These are phyloP conservation scores for Brachionus rubens DNA, from an alignment of 1,140 invertebrate species.

Conservation along the genomic window DNA sequence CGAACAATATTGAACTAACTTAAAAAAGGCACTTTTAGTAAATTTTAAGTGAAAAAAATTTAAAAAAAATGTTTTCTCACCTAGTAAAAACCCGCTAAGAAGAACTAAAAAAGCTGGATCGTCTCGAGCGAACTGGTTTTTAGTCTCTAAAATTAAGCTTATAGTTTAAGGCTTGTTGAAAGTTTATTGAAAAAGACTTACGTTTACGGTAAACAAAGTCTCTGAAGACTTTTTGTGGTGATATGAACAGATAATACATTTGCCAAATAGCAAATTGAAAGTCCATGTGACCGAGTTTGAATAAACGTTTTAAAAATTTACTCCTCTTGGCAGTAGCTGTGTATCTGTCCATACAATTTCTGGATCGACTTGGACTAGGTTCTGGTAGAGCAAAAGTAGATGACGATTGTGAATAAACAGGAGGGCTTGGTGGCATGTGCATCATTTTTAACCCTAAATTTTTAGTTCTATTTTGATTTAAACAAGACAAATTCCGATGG, in stretches of 20 bases:
- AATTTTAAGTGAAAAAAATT: background rate
- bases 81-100: slow-evolving; percentile 80
- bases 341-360: slow-evolving; percentile 40
- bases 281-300: slow-evolving; percentile 97
- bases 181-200: slow-evolving; percentile 63
- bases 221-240: slow-evolving; percentile 94
- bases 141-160: slow-evolving; percentile 74
- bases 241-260: slow-evolving; percentile 90
- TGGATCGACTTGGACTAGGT: background rate
- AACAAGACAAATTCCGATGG: background rate
- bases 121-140: slow-evolving; percentile 96
- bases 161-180: background rate
- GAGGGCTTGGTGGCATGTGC: slow-evolving; percentile 6
- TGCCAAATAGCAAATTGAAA: slow-evolving; percentile 99
- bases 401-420: background rate
- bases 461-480: background rate
- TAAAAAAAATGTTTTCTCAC: no score
- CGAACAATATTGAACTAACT: slow-evolving; percentile 86
- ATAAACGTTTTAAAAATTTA: slow-evolving; percentile 81
- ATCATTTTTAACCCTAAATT: slow-evolving; percentile 10
- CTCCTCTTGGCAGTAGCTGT: slow-evolving; percentile 80
- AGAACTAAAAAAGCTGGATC: slow-evolving; percentile 97
- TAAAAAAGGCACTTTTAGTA: slow-evolving; percentile 53
- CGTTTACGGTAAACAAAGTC: slow-evolving; percentile 98
- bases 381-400: slow-evolving; percentile 29